These are phyloP conservation scores for Anas platyrhynchos DNA, from an alignment of 2,113 vertebrate species.

Conservation along the genomic window DNA sequence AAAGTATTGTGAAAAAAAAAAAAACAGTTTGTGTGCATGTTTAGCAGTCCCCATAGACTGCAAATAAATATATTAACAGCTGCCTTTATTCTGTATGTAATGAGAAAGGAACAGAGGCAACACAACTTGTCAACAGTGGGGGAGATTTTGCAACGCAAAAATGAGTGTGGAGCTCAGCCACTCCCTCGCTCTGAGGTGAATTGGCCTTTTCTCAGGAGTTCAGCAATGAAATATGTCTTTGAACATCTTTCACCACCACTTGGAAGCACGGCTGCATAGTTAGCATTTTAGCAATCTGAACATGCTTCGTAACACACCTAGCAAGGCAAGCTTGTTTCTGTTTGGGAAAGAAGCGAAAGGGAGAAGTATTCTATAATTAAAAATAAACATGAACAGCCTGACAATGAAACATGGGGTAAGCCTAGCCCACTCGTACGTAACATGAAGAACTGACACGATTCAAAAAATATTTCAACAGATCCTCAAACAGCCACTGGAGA, in stretches of 20 bases:
- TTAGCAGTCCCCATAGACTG: neutral
- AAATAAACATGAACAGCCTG: neutral
- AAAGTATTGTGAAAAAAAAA: neutral
- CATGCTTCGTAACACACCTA: neutral
- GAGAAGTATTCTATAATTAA: neutral
- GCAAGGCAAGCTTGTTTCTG: neutral
- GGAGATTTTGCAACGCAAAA: neutral
- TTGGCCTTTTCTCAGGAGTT: neutral
- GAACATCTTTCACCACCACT: neutral
- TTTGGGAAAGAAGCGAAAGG: neutral
- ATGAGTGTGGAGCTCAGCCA: neutral
- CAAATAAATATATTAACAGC: neutral
- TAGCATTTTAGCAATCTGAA: neutral
- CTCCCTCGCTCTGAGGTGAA: neutral
- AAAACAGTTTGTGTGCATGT: neutral
- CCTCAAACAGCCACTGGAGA: conserved; percentile 95
- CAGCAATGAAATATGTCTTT: neutral
- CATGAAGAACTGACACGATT: conserved; percentile 47
- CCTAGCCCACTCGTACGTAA: neutral
- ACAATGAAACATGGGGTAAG: neutral
- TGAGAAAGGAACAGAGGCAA: neutral
- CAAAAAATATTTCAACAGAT: conserved; percentile 84
- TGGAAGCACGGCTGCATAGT: neutral
- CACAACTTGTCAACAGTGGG: neutral
- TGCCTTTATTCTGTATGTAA: neutral